These are phyloP conservation scores for Meloidogyne floridensis DNA, from an alignment of 1,140 invertebrate genomes.

Conservation along the genomic window DNA sequence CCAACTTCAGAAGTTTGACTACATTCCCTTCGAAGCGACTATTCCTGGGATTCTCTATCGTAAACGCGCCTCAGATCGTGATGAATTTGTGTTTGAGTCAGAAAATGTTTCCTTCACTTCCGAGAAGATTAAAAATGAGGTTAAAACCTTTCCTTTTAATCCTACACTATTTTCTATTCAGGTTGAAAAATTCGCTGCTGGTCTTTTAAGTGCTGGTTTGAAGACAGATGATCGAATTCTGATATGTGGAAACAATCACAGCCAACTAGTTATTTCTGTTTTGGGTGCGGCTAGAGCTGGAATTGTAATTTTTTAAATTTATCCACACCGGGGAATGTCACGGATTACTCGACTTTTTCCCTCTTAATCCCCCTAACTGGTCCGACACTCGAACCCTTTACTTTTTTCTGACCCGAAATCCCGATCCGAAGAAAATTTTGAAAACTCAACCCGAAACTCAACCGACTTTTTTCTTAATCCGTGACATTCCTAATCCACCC, in stretches of 20 bases:
- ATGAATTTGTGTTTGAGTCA: slow-evolving; percentile 60
- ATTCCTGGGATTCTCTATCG: slow-evolving; percentile 51
- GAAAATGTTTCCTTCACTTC: slow-evolving; percentile 58
- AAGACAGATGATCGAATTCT: slow-evolving; percentile 54
- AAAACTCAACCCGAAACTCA: too few species aligned
- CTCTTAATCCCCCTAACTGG: too few species aligned
- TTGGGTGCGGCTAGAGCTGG: slow-evolving; percentile 57
- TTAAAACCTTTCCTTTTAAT: slow-evolving; percentile 25
- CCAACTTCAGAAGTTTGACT: slow-evolving; percentile 34
- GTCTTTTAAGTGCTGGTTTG: slow-evolving; percentile 54
- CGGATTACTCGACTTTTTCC: too few species aligned
- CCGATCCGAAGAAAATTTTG: too few species aligned
- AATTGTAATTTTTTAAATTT: background rate
- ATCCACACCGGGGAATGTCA: background rate
- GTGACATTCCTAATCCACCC: too few species aligned
- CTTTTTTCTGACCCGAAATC: too few species aligned
- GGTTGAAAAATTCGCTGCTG: slow-evolving; percentile 61
- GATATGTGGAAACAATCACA: slow-evolving; percentile 56
- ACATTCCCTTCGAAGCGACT: slow-evolving; percentile 51
- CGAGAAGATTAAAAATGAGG: slow-evolving; percentile 45
- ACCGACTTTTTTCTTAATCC: too few species aligned
- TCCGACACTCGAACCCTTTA: too few species aligned
- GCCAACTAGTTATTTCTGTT: slow-evolving; percentile 53
- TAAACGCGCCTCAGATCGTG: slow-evolving; percentile 43
- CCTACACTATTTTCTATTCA: slow-evolving; percentile 29